Evolutionary conservation across 2,113 vertebrate genomes (phyloP).

Genomic region (Forbesichthys papilliferus): DNA sequence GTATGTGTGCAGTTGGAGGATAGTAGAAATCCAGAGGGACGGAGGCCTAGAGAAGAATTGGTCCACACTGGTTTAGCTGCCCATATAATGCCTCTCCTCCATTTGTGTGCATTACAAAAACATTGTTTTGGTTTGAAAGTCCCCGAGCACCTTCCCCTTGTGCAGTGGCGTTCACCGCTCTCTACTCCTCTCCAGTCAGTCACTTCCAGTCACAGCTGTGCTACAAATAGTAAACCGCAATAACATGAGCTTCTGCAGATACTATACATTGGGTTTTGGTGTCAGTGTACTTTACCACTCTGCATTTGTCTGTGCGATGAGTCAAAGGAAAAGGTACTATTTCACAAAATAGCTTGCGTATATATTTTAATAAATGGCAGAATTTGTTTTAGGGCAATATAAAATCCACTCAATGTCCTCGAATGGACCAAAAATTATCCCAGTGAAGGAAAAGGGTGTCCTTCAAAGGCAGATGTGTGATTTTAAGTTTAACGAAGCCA

Average conservation of each 20-base stretch:
- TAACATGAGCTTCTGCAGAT: too few relatives aligned
- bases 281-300: conserved; percentile 14
- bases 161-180: too few relatives aligned
- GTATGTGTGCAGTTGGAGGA: conserved; percentile 62
- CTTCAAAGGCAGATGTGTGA: conserved; percentile 27
- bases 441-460: neutral
- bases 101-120: too few relatives aligned
- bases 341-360: conserved; percentile 26
- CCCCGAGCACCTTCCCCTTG: too few relatives aligned
- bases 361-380: conserved; percentile 43
- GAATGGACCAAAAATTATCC: conserved; percentile 20
- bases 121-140: too few relatives aligned
- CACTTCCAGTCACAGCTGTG: too few relatives aligned
- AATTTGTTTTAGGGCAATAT: neutral
- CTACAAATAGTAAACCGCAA: too few relatives aligned
- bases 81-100: conserved; percentile 45
- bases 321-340: conserved; percentile 33
- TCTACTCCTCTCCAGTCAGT: too few relatives aligned
- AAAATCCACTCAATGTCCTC: conserved; percentile 24
- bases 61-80: conserved; percentile 52
- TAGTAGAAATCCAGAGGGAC: conserved; percentile 63
- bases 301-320: conserved; percentile 42
- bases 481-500: conserved; percentile 29
- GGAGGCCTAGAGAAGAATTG: conserved; percentile 49
- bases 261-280: too few relatives aligned